Percentiles rank a stretch among this genome's conserved stretches.
These are phyloP conservation scores for Pasiphila rectangulata DNA, from an alignment of 2,888 invertebrate genomes.

Conservation along the genomic window DNA sequence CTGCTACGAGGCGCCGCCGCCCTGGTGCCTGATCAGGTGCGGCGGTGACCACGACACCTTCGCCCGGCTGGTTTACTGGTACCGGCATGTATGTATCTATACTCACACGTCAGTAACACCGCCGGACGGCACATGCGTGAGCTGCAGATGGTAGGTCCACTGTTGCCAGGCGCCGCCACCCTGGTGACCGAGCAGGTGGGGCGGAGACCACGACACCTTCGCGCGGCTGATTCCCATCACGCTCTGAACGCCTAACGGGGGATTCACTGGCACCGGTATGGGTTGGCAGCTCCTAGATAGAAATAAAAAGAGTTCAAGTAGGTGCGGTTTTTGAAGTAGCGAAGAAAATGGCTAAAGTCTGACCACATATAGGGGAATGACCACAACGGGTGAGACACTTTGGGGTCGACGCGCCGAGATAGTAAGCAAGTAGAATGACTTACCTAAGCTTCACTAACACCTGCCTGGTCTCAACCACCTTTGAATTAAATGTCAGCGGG, in stretches of 20 bases:
- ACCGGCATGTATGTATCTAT: too few species aligned
- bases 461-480: constrained; percentile 59
- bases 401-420: too few species aligned
- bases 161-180: constrained; percentile 84
- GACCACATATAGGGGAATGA: too few species aligned
- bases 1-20: constrained; percentile 83
- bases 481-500: constrained; percentile 74
- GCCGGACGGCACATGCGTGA: constrained; percentile 75
- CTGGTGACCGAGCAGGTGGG: constrained; percentile 87
- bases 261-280: constrained; percentile 87
- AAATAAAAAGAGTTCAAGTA: neutral
- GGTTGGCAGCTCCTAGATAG: constrained; percentile 84
- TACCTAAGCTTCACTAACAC: constrained; percentile 77
- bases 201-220: constrained; percentile 90
- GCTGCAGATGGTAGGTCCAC: constrained; percentile 89
- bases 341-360: too few species aligned
- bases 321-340: too few species aligned
- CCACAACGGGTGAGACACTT: too few species aligned
- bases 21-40: constrained; percentile 87
- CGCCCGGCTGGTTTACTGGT: constrained; percentile 85
- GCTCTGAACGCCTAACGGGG: constrained; percentile 89
- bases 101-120: constrained; percentile 60
- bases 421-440: too few species aligned
- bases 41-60: constrained; percentile 92
- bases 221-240: constrained; percentile 88